Conservation (phyloP, 2,888 invertebrate genomes). For the Drosophila mulleri region DNA sequence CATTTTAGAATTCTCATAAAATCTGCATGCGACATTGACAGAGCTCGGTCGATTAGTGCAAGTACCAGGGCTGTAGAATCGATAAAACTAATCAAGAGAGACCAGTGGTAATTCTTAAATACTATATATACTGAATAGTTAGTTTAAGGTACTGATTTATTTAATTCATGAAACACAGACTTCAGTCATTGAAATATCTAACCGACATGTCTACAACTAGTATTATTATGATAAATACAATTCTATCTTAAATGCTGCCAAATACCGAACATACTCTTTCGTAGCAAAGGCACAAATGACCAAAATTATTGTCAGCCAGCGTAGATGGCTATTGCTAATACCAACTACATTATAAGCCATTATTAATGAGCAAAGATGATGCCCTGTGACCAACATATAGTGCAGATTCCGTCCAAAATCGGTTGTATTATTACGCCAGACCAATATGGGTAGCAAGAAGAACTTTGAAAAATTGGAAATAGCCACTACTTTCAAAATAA, state of each 20-base stretch:
- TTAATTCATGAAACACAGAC: background rate
- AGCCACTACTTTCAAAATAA: conserved; percentile 87
- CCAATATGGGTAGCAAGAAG: conserved; percentile 87
- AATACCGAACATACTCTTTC: conserved; percentile 76
- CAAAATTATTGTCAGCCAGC: conserved; percentile 61
- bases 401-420: conserved; percentile 85
- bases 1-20: conserved; percentile 56
- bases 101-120: conserved; percentile 1
- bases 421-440: conserved; percentile 87
- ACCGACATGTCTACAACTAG: background rate
- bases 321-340: conserved; percentile 55
- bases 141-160: conserved; percentile 13
- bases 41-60: conserved; percentile 45
- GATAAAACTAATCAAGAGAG: conserved; percentile 4
- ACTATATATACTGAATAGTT: conserved; percentile 6
- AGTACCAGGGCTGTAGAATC: conserved; percentile 36
- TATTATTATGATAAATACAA: conserved; percentile 44
- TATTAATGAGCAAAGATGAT: conserved; percentile 88
- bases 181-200: conserved; percentile 8
- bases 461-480: conserved; percentile 87
- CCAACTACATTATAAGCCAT: conserved; percentile 87
- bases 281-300: conserved; percentile 73
- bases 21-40: conserved; percentile 57
- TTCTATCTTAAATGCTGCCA: conserved; percentile 64
- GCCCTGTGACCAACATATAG: conserved; percentile 87